Conservation (phyloP, 2,888 invertebrate genomes). For the Drosophila kambysellisi region DNA sequence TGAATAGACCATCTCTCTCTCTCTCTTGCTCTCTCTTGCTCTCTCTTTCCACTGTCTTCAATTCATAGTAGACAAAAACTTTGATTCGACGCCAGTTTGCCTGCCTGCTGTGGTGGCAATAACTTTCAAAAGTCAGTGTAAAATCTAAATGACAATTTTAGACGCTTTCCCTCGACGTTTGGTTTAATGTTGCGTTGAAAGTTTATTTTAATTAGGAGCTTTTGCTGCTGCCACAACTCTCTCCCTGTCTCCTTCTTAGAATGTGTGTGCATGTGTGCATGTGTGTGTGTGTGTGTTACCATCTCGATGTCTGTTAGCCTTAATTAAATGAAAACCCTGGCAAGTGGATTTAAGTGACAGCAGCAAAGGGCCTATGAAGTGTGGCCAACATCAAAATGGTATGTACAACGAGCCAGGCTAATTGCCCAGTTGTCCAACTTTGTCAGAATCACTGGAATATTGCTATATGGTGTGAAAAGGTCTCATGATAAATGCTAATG, state of each 20-base stretch:
- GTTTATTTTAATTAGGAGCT: slow-evolving; percentile 65
- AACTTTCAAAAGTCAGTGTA: slow-evolving; percentile 51
- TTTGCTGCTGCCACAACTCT: slow-evolving; percentile 28
- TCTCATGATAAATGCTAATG: slow-evolving; percentile 4
- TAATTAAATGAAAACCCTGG: slow-evolving; percentile 53
- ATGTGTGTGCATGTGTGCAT: not conserved
- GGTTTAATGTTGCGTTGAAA: slow-evolving; percentile 61
- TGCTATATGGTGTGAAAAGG: slow-evolving; percentile 2
- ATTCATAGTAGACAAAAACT: slow-evolving; percentile 32
- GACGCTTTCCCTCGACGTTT: slow-evolving; percentile 41
- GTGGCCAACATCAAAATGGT: slow-evolving; percentile 25
- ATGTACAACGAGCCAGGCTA: slow-evolving; percentile 23
- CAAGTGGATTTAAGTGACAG: slow-evolving; percentile 34
- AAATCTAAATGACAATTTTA: slow-evolving; percentile 42
- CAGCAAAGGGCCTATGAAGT: slow-evolving; percentile 26
- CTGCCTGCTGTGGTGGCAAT: slow-evolving; percentile 33
- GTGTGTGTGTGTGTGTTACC: not conserved
- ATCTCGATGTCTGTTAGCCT: slow-evolving; percentile 23
- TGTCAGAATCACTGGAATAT: not conserved
- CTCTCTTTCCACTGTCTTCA: not conserved
- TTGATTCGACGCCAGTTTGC: slow-evolving; percentile 3
- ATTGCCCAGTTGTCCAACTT: slow-evolving; percentile 32
- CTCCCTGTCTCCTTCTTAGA: not conserved
- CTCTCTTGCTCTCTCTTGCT: not conserved
- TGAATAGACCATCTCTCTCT: not conserved